Base-by-base conservation (phyloP, 92 coral and sea anemone species). In the Zoanthus sansibaricus region DNA sequence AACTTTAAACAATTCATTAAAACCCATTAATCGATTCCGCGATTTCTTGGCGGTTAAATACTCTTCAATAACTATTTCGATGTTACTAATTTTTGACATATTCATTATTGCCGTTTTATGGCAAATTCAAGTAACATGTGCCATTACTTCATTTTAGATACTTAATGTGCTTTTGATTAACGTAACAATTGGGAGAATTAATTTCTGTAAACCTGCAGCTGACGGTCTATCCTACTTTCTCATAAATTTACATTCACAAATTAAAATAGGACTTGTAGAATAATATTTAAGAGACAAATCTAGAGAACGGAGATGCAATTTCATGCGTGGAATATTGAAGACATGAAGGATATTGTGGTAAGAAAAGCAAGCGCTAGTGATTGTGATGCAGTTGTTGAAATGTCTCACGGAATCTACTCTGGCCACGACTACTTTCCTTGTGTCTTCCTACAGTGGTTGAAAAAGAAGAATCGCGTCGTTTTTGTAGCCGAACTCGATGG, bases 391-490 rank as follows among this genome's bases (percentile, higher is more conserved):
- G 83, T 96, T 45, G 80, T 91, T 5, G 98, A 93, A 72, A 95
- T 96, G 92, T 96, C 99, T 4, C 77, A 91, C 79, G 98, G 99
- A 21, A 93, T 96, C 82, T 96, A 96, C 84, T 64, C 76, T 7
- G 99, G 99, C 0, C 99, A 96, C 51, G 99, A 96, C 33, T 96
- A 96, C 77, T 93, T 96, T 62, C 98, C 98, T 11, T 92, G 96
- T 59, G 92, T 95, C 52, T 96, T 96, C 70, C 82, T 86, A 20
- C 86, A 89, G 72, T 96, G 99, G 99, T 87, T 96, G 49, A 78
- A 78, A 15, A 87, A 90, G 20, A 76, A 92, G 15, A 89, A 90
- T 31, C 94, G 99, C 20, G 75, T 83, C 12, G 92, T 95, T 62
- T 90, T 96, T 72, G 96, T 96, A 8, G 99, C 96, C 4, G 94